These are phyloP conservation scores for Wasmannia auropunctata DNA, from an alignment of 1,140 invertebrate species.

Conservation along the genomic window DNA sequence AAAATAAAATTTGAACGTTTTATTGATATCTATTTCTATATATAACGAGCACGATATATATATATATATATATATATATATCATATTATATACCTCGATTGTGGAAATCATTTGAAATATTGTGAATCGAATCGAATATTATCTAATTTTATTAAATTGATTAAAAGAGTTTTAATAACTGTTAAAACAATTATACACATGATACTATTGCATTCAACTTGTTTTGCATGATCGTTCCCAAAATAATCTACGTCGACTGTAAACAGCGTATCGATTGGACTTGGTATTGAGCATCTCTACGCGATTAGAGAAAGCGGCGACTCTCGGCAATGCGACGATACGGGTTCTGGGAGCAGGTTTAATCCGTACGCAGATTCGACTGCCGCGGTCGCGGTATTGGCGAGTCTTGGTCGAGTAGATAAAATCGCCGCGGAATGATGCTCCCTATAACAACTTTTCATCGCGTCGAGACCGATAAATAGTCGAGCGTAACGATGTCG, in stretches of 20 bases:
- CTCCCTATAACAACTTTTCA: slow-evolving; percentile 1
- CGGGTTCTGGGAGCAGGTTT: slow-evolving; percentile 26
- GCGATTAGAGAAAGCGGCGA: slow-evolving; percentile 20
- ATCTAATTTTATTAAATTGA: neutral
- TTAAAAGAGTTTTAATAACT: neutral
- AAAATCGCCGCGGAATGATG: slow-evolving; percentile 27
- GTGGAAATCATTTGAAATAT: neutral
- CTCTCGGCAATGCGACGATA: neutral
- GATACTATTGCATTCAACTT: neutral
- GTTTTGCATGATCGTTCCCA: neutral
- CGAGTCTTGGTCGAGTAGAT: slow-evolving; percentile 17
- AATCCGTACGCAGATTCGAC: neutral
- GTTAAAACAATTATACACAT: neutral
- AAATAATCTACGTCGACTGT: neutral
- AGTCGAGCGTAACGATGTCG: neutral
- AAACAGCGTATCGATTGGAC: neutral
- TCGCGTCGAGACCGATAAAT: slow-evolving; percentile 7
- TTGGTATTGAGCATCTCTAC: neutral
- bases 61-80: neutral
- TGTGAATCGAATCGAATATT: slow-evolving; percentile 10
- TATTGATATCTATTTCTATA: neutral
- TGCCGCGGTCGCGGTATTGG: neutral
- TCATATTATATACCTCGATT: neutral
- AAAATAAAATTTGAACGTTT: neutral
- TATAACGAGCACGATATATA: neutral